Evolutionary conservation across 2,888 invertebrate genomes (phyloP).

Genomic region (Ischnus inquisitorius): DNA sequence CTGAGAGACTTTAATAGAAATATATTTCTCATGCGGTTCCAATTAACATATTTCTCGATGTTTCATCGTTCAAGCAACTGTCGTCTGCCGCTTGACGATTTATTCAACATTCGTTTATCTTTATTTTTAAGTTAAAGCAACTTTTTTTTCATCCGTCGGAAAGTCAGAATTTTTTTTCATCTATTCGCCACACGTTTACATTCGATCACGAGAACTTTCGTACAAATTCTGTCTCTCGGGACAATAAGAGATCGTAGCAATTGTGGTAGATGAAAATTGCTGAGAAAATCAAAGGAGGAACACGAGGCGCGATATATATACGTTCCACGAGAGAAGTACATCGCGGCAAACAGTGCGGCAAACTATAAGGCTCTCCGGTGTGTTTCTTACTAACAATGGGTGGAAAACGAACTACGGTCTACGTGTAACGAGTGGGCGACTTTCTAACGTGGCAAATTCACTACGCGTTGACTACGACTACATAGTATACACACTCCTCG

Average conservation of each 20-base stretch:
- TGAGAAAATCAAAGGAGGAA: slow-evolving; percentile 57
- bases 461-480: slow-evolving; percentile 40
- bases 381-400: slow-evolving; percentile 61
- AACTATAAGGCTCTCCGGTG: slow-evolving; percentile 57
- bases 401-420: slow-evolving; percentile 58
- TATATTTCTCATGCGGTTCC: slow-evolving; percentile 4
- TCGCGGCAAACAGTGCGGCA: slow-evolving; percentile 62
- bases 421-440: slow-evolving; percentile 67
- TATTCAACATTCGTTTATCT: not conserved
- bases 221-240: slow-evolving; percentile 13
- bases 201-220: slow-evolving; percentile 41
- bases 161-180: slow-evolving; percentile 11
- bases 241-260: slow-evolving; percentile 45
- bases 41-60: not conserved
- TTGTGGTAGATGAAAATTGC: slow-evolving; percentile 54
- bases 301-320: not conserved
- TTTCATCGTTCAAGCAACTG: not conserved
- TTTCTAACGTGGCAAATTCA: slow-evolving; percentile 67
- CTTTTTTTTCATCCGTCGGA: slow-evolving; percentile 2
- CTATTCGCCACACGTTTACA: not conserved
- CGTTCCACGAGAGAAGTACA: slow-evolving; percentile 3
- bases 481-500: not conserved
- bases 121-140: not conserved
- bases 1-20: not conserved
- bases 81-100: not conserved